Evolutionary conservation across 2,797 vertebrate genomes (phyloP).

Genomic region (Diplodus sargus): DNA sequence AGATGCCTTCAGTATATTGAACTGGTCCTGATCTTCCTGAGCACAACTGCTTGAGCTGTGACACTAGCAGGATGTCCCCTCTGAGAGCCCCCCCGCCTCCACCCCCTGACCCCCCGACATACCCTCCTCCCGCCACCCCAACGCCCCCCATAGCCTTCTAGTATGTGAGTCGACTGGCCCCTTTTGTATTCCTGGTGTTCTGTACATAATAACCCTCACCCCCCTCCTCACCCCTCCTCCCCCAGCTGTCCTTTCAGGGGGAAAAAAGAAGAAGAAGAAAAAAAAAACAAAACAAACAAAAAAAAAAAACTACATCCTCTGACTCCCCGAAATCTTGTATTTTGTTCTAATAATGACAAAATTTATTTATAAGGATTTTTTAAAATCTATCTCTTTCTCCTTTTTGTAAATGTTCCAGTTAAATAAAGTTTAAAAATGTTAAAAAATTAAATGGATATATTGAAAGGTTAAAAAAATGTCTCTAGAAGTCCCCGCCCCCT

Average conservation of each 20-base stretch:
- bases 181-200: slow-evolving; percentile 89
- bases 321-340: slow-evolving; percentile 86
- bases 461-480: slow-evolving; percentile 81
- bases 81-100: slow-evolving; percentile 28
- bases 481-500: slow-evolving; percentile 77
- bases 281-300: background rate
- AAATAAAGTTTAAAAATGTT: slow-evolving; percentile 84
- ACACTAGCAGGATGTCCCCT: slow-evolving; percentile 69
- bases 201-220: slow-evolving; percentile 85
- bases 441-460: slow-evolving; percentile 84
- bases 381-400: slow-evolving; percentile 84
- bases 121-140: slow-evolving; percentile 30
- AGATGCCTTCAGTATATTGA: slow-evolving; percentile 66
- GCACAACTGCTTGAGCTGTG: slow-evolving; percentile 80
- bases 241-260: slow-evolving; percentile 63
- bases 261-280: slow-evolving; percentile 21
- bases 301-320: slow-evolving; percentile 64
- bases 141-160: slow-evolving; percentile 45
- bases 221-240: slow-evolving; percentile 29
- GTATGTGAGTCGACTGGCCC: slow-evolving; percentile 77
- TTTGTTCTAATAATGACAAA: slow-evolving; percentile 87
- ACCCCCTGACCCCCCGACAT: slow-evolving; percentile 25
- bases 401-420: slow-evolving; percentile 88
- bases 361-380: slow-evolving; percentile 88
- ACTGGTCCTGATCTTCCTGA: slow-evolving; percentile 77